These are phyloP conservation scores for Cyprinus carpio DNA, from an alignment of 2,113 vertebrate species.

Conservation along the genomic window DNA sequence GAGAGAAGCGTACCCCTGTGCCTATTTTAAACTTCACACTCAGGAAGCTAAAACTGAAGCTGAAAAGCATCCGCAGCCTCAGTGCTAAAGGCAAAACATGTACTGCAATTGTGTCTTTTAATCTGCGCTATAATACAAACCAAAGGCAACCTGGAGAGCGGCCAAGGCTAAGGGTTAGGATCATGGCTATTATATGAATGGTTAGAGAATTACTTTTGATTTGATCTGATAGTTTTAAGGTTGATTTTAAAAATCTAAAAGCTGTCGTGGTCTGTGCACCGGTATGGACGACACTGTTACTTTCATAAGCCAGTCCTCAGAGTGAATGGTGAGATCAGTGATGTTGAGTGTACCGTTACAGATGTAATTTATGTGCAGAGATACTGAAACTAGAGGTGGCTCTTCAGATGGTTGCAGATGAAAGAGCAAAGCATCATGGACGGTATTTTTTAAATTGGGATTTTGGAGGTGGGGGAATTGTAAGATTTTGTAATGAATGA, in stretches of 20 bases:
- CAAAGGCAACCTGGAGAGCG: conserved; percentile 4
- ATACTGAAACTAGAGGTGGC: conserved; percentile 6
- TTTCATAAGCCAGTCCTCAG: conserved; percentile 1
- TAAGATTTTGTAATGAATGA: neutral
- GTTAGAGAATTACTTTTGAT: neutral
- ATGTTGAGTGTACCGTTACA: conserved; percentile 22
- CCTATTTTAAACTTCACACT: conserved; percentile 42
- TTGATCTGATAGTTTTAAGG: neutral
- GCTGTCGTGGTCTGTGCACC: neutral
- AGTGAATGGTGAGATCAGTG: conserved; percentile 12
- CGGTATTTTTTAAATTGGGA: neutral
- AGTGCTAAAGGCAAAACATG: conserved; percentile 13
- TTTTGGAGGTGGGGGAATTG: neutral
- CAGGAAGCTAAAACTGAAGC: conserved; percentile 32
- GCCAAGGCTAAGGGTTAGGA: conserved; percentile 11
- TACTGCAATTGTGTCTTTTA: conserved; percentile 15
- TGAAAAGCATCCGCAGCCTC: conserved; percentile 1
- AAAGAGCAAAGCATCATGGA: neutral
- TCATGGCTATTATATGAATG: conserved; percentile 5
- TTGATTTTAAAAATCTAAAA: conserved; percentile 11
- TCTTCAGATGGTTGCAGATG: neutral
- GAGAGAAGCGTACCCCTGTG: conserved; percentile 32
- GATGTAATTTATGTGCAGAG: conserved; percentile 17
- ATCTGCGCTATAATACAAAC: conserved; percentile 31
- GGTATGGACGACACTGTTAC: neutral